phyloP scores from a whole-genome alignment of 2,797 vertebrate genomes.

The Apogon talboti region DNA sequence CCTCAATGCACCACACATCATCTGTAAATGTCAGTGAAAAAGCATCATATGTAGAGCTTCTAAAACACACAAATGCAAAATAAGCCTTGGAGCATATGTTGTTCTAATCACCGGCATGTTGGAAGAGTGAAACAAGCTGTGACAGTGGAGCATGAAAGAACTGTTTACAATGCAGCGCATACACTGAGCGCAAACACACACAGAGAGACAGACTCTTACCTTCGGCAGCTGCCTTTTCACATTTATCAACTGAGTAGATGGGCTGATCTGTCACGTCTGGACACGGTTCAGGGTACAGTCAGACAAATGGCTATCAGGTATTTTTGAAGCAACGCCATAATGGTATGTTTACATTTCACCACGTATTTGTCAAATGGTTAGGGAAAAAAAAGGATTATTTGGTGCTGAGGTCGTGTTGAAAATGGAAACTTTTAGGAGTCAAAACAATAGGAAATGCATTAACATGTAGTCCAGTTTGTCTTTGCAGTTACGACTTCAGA shows the following conservation, averaged over 20 bases:
- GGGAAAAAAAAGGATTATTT: slow-evolving; percentile 16
- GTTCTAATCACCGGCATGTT: slow-evolving; percentile 28
- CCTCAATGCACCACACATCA: slow-evolving; percentile 6
- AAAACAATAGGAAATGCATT: slow-evolving; percentile 1
- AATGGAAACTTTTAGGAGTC: neutral
- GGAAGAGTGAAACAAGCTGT: slow-evolving; percentile 20
- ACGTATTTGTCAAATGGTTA: slow-evolving; percentile 10
- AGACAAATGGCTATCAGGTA: slow-evolving; percentile 33
- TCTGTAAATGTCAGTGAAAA: slow-evolving; percentile 20
- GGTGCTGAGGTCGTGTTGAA: slow-evolving; percentile 14
- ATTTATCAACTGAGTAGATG: slow-evolving; percentile 37
- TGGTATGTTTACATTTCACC: slow-evolving; percentile 10
- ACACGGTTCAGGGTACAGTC: slow-evolving; percentile 27
- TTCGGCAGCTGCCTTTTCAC: slow-evolving; percentile 47
- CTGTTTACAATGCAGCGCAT: slow-evolving; percentile 11
- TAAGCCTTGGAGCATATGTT: slow-evolving; percentile 26
- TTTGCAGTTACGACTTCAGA: neutral
- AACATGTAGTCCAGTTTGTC: neutral
- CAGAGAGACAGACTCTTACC: slow-evolving; percentile 30
- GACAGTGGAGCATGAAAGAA: slow-evolving; percentile 35
- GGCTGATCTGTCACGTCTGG: slow-evolving; percentile 40
- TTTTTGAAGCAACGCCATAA: neutral
- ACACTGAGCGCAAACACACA: slow-evolving; percentile 4
- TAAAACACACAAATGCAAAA: slow-evolving; percentile 27
- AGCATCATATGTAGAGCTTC: slow-evolving; percentile 17